Evolutionary conservation across 1,140 invertebrate genomes (phyloP).

Genomic region (Vanessa tameamea): DNA sequence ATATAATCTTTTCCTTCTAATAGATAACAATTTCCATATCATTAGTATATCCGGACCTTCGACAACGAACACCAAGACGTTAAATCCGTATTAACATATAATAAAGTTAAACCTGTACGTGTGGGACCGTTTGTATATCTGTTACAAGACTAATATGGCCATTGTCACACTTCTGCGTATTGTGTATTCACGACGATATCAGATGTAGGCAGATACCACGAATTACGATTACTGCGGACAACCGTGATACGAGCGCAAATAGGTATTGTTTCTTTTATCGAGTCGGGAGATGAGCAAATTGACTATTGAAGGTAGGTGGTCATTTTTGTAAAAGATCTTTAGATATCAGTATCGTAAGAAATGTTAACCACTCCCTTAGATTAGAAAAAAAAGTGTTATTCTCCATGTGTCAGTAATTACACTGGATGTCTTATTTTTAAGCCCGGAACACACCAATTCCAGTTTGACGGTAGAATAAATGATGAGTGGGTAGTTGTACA

Average conservation of each 20-base stretch:
- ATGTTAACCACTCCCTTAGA: too few relatives aligned
- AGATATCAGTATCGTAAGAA: too few relatives aligned
- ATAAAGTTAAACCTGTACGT: constrained; percentile 7
- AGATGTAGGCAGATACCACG: not conserved
- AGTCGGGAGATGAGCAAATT: too few relatives aligned
- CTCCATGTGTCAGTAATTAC: too few relatives aligned
- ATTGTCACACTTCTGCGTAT: constrained; percentile 25
- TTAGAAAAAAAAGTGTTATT: too few relatives aligned
- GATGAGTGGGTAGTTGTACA: too few relatives aligned
- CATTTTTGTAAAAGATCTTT: too few relatives aligned
- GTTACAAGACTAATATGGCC: constrained; percentile 18
- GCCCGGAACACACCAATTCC: too few relatives aligned
- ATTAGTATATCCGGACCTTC: constrained; percentile 11
- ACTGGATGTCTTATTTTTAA: too few relatives aligned
- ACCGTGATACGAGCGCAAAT: not conserved
- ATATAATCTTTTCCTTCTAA: not conserved
- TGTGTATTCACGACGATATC: constrained; percentile 3
- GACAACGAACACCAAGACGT: not conserved
- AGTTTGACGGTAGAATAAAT: too few relatives aligned
- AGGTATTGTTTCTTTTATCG: too few relatives aligned
- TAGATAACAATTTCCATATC: constrained; percentile 11
- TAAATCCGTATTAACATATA: constrained; percentile 1
- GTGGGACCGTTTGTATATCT: constrained; percentile 6
- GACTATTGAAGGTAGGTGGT: too few relatives aligned
- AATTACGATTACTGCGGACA: not conserved